phyloP scores from a whole-genome alignment of 2,113 vertebrate genomes.

The Tychaedon coryphoeus region DNA sequence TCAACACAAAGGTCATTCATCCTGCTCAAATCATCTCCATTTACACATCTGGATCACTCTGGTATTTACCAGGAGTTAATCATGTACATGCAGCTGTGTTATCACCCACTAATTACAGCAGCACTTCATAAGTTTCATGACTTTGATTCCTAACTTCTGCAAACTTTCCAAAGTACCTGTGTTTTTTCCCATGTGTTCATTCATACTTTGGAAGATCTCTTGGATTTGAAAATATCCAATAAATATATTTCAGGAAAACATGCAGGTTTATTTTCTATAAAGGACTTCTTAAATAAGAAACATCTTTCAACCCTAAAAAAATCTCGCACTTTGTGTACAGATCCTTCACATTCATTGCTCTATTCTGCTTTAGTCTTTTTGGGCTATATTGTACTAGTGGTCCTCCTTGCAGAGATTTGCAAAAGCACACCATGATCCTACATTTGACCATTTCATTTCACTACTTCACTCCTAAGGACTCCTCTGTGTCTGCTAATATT shows the following conservation, averaged over 20 bases:
- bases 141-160: background rate
- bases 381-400: background rate
- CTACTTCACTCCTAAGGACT: background rate
- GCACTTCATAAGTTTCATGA: background rate
- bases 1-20: slow-evolving; percentile 13
- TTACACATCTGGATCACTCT: background rate
- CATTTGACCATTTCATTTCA: background rate
- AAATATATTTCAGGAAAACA: background rate
- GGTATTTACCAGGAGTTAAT: background rate
- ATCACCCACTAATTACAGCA: background rate
- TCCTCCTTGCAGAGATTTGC: background rate
- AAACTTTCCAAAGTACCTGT: background rate
- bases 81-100: background rate
- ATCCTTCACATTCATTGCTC: background rate
- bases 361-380: background rate
- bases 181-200: background rate
- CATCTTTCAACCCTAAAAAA: background rate
- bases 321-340: background rate
- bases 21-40: background rate
- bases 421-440: background rate
- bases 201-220: background rate
- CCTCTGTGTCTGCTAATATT: background rate
- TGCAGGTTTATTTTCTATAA: background rate
- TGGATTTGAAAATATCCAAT: background rate
- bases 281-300: background rate